Base-by-base conservation (phyloP, 2,797 vertebrate genomes). In the Cynodonichthys magdalenae region DNA sequence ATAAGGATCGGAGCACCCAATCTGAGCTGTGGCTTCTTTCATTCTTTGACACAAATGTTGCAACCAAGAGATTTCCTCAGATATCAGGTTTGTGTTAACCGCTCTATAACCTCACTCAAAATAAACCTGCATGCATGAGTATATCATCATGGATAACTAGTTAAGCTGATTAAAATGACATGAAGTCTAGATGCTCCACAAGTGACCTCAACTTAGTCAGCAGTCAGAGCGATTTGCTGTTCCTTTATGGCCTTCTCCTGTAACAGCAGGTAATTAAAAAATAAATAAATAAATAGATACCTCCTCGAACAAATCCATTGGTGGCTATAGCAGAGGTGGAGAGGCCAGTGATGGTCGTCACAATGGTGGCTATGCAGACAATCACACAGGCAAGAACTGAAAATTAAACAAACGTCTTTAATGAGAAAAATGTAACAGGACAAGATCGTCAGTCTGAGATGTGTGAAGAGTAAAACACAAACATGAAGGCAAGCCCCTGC, bases 271-370 rank as follows among this genome's bases (percentile, higher is more conserved):
- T 28, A 10, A 39, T 0, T 15, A 12, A 1, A 51, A 17, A 39
- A n/a, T 31, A 36, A 14, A 28, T 4, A 53, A 17, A 2, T 36
- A 57, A 20, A 10, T 15, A 6, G 48, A 80, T 95, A 99, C 97
- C 97, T 97, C 97, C 97, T 94, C 96, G 94, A 59, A 99, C 96
- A 84, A 98, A 99, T n/a, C 97, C 97, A 53, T 99, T 99, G 75
- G 97, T 99, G 24, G 97, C 97, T 77, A 99, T 99, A 64, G 97
- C 97, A 47, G 97, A 98, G 6, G 97, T 99, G 62, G 97, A 99
- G 61, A 99, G 87, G 82, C 97, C 97, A 2, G 97, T 99, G 87
- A 99, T 99, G 64, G 95, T 98, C 1, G 97, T 99, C 79, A 99
- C 97, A 24, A 98, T 93, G 3, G 96, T 97, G 5, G 97, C 96